A percentile compares a stretch with the other conserved stretches of the same genome.
Conservation (phyloP, 2,888 invertebrate genomes). For the Byasa hedistus region DNA sequence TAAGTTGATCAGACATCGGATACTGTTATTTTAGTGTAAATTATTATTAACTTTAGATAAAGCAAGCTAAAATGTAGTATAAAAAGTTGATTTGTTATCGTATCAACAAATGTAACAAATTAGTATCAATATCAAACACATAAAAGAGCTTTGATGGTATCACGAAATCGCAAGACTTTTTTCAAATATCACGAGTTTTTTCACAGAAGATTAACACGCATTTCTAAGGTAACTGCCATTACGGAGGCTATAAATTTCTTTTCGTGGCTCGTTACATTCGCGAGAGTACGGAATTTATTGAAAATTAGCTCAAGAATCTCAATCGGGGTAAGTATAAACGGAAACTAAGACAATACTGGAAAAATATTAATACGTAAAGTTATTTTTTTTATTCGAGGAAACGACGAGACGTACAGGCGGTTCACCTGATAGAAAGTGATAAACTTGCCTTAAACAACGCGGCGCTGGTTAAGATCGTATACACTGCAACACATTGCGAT, state of each 20-base stretch:
- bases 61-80: too few species aligned
- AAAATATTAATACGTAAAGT: neutral
- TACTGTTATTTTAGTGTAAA: too few species aligned
- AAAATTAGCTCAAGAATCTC: constrained; percentile 60
- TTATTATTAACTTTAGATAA: too few species aligned
- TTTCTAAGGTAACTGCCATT: constrained; percentile 73
- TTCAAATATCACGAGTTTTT: constrained; percentile 56
- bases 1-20: too few species aligned
- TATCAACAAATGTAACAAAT: too few species aligned
- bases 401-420: too few species aligned
- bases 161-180: constrained; percentile 48
- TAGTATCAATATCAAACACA: constrained; percentile 1
- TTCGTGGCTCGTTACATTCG: constrained; percentile 66
- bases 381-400: neutral
- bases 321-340: constrained; percentile 21
- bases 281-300: constrained; percentile 74
- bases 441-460: too few species aligned
- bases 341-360: constrained; percentile 16
- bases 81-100: too few species aligned
- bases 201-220: constrained; percentile 77
- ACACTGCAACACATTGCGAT: too few species aligned
- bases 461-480: too few species aligned
- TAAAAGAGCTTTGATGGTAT: constrained; percentile 22
- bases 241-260: constrained; percentile 72
- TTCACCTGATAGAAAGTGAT: too few species aligned